Conservation (phyloP, 2,888 invertebrate genomes). For the Ophion slaviceki region DNA sequence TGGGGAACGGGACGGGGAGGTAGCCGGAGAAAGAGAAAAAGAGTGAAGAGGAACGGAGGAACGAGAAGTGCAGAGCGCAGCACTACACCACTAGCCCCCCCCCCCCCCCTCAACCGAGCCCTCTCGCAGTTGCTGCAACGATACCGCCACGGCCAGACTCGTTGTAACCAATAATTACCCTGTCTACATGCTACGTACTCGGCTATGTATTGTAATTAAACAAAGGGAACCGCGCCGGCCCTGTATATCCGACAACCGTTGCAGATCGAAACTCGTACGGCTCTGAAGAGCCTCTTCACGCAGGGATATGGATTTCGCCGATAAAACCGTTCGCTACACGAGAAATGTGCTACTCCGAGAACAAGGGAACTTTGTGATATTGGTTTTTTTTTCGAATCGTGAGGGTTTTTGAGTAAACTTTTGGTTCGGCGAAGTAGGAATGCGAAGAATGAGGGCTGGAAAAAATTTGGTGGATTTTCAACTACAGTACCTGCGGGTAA, state of each 20-base stretch:
- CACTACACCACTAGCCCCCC: slow-evolving; percentile 18
- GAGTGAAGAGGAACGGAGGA: slow-evolving; percentile 53
- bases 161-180: slow-evolving; percentile 80
- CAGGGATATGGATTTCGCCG: slow-evolving; percentile 46
- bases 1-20: slow-evolving; percentile 12
- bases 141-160: slow-evolving; percentile 66
- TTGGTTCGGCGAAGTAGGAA: neutral
- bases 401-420: neutral
- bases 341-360: slow-evolving; percentile 1
- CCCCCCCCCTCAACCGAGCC: neutral
- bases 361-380: slow-evolving; percentile 17
- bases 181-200: slow-evolving; percentile 74
- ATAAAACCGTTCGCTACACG: slow-evolving; percentile 39
- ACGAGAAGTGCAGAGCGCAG: slow-evolving; percentile 56
- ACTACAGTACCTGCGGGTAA: neutral
- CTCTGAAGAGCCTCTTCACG: slow-evolving; percentile 57
- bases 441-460: neutral
- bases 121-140: slow-evolving; percentile 54
- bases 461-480: neutral
- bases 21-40: slow-evolving; percentile 40
- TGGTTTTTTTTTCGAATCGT: slow-evolving; percentile 3
- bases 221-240: slow-evolving; percentile 73
- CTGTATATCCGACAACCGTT: slow-evolving; percentile 56
- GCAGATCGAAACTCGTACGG: slow-evolving; percentile 39
- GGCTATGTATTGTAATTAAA: slow-evolving; percentile 78